phyloP scores from a whole-genome alignment of 1,140 invertebrate genomes.

The Plectrocnemia conspersa region DNA sequence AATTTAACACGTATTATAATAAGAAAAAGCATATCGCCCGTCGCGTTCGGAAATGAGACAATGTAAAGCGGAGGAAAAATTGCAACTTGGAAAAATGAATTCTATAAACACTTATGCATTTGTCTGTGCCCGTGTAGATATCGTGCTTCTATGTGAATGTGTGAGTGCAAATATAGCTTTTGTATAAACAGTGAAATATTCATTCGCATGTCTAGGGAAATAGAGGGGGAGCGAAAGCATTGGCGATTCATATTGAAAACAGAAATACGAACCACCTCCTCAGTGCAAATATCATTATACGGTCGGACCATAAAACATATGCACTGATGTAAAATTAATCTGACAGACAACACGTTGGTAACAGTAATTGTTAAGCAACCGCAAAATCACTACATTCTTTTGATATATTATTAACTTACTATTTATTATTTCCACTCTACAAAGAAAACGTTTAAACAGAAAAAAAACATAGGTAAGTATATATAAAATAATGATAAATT shows the following conservation, averaged over 20 bases:
- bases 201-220: constrained; percentile 23
- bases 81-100: no score
- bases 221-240: constrained; percentile 11
- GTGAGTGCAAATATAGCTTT: no score
- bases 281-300: constrained; percentile 9
- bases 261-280: not conserved
- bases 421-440: not conserved
- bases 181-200: no score
- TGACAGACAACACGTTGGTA: not conserved
- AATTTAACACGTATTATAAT: no score
- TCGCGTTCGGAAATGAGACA: no score
- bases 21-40: no score
- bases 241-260: constrained; percentile 23
- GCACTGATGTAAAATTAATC: not conserved
- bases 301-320: not conserved
- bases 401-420: constrained; percentile 1
- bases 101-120: no score
- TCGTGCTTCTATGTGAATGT: no score
- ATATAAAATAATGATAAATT: no score
- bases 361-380: not conserved
- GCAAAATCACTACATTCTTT: not conserved
- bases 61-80: no score
- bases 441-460: not conserved
- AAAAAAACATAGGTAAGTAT: not conserved
- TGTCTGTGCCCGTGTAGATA: no score